Conservation (phyloP, 2,113 vertebrate species). For the Odobenus rosmarus region DNA sequence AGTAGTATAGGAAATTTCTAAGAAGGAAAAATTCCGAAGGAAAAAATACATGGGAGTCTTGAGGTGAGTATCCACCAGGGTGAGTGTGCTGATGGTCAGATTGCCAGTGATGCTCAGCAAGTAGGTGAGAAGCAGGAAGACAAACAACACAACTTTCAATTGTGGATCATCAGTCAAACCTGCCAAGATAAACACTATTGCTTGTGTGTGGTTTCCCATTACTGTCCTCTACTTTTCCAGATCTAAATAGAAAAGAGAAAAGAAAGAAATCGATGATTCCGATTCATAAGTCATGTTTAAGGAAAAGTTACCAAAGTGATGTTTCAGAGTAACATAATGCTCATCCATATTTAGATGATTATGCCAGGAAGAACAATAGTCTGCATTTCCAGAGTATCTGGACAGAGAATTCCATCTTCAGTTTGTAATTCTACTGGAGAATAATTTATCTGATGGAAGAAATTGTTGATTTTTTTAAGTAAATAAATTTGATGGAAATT, state of each 20-base stretch:
- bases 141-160: slow-evolving; percentile 39
- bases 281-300: too few relatives aligned
- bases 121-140: slow-evolving; percentile 67
- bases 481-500: background rate
- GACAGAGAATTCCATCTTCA: background rate
- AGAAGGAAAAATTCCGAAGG: slow-evolving; percentile 70
- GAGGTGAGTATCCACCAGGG: slow-evolving; percentile 63
- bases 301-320: too few relatives aligned
- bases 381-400: background rate
- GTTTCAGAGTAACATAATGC: background rate
- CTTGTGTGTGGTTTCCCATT: slow-evolving; percentile 65
- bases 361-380: background rate
- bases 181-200: slow-evolving; percentile 62
- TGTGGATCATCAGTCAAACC: slow-evolving; percentile 62
- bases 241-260: background rate
- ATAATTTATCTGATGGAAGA: background rate
- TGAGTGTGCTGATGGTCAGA: slow-evolving; percentile 57
- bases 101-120: slow-evolving; percentile 68
- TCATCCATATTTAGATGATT: background rate
- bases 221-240: background rate
- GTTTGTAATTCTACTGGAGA: background rate
- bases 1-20: slow-evolving; percentile 70
- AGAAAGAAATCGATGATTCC: background rate
- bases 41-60: slow-evolving; percentile 80
- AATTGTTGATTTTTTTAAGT: background rate